Evolutionary conservation across 2,113 vertebrate species (phyloP).

Genomic region (Reinhardtius hippoglossoides): DNA sequence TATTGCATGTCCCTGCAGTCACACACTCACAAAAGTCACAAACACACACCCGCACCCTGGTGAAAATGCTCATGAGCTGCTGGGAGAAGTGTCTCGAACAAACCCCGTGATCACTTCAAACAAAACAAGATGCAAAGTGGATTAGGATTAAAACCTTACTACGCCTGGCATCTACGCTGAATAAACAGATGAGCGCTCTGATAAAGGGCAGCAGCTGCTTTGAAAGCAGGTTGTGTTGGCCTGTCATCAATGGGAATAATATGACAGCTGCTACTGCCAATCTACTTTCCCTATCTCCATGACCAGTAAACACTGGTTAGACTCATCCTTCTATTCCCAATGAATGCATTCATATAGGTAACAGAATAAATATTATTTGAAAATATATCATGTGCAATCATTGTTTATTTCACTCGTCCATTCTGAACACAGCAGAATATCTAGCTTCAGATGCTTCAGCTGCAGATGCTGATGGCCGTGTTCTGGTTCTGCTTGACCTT

Average conservation of each 20-base stretch:
- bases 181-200: constrained; percentile 68
- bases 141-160: constrained; percentile 81
- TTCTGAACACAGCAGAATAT: neutral
- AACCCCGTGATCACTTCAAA: constrained; percentile 61
- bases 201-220: constrained; percentile 68
- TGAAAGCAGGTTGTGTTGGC: constrained; percentile 16
- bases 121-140: constrained; percentile 75
- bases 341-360: neutral
- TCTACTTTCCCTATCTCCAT: neutral
- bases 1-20: neutral
- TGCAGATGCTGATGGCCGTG: neutral
- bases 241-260: neutral
- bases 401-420: neutral
- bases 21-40: constrained; percentile 12
- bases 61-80: neutral
- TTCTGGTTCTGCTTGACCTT: neutral
- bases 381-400: too few species aligned
- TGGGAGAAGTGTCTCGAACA: constrained; percentile 1
- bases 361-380: neutral
- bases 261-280: neutral
- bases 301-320: neutral
- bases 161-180: constrained; percentile 47
- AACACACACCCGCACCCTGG: neutral
- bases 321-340: neutral
- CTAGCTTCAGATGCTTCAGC: neutral